Conservation (phyloP, 2,888 invertebrate genomes). For the Drosophila sordidapex region DNA sequence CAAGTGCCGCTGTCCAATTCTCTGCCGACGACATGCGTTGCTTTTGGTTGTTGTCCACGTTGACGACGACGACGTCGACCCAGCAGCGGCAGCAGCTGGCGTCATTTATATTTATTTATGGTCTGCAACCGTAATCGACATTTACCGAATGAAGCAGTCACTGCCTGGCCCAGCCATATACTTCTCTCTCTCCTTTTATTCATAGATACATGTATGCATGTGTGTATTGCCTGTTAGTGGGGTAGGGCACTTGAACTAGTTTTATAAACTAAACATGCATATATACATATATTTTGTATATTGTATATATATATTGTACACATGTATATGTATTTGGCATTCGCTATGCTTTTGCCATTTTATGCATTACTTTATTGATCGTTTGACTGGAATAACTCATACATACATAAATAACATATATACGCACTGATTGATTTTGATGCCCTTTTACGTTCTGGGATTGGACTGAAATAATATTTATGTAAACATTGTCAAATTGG, state of each 20-base stretch:
- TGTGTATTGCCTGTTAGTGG: constrained; percentile 40
- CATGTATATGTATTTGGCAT: constrained; percentile 1
- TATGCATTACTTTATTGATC: constrained; percentile 14
- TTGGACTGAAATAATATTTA: neutral
- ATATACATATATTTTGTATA: neutral
- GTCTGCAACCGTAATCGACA: constrained; percentile 75
- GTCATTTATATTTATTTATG: constrained; percentile 74
- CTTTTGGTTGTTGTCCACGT: constrained; percentile 48
- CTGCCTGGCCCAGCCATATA: constrained; percentile 14
- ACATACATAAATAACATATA: neutral
- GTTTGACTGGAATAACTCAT: constrained; percentile 16
- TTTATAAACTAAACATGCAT: constrained; percentile 28
- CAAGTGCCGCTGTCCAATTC: constrained; percentile 31
- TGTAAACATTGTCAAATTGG: neutral
- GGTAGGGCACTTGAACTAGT: constrained; percentile 77
- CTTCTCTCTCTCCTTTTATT: constrained; percentile 36
- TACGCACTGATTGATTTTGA: neutral
- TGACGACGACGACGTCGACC: constrained; percentile 39
- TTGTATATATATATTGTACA: neutral
- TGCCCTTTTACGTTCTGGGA: neutral
- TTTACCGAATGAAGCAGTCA: constrained; percentile 38
- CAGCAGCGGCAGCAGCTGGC: constrained; percentile 36
- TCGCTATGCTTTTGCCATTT: constrained; percentile 15
- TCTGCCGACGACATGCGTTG: constrained; percentile 38
- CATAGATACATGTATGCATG: constrained; percentile 7